These are phyloP conservation scores for Heloderma charlesbogerti DNA, from an alignment of 2,113 vertebrate genomes.

Conservation along the genomic window DNA sequence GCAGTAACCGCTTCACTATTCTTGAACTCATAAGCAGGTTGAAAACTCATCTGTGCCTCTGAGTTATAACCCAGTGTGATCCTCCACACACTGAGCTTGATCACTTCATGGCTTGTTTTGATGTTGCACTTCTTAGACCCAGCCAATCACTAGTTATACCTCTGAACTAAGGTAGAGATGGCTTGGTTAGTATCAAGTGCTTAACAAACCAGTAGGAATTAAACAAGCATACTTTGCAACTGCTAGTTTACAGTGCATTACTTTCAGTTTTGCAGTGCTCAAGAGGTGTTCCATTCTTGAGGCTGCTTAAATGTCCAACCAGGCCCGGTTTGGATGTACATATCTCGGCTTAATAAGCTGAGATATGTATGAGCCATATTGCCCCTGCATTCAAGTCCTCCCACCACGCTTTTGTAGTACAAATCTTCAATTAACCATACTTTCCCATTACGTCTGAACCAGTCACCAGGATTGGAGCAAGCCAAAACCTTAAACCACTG, in stretches of 20 bases:
- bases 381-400: neutral
- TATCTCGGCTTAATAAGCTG: neutral
- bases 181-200: constrained; percentile 96
- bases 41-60: constrained; percentile 83
- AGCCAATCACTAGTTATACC: constrained; percentile 80
- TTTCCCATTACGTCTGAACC: neutral
- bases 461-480: neutral
- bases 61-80: constrained; percentile 94
- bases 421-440: neutral
- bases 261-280: neutral
- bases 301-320: neutral
- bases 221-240: neutral
- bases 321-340: neutral
- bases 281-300: neutral
- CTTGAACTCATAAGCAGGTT: neutral
- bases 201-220: constrained; percentile 29
- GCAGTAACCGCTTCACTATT: neutral
- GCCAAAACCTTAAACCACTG: neutral
- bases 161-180: constrained; percentile 78
- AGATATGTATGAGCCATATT: neutral
- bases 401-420: neutral
- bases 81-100: constrained; percentile 92
- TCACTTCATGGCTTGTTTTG: constrained; percentile 85
- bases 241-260: neutral
- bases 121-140: constrained; percentile 92